Percentiles rank a stretch among this genome's conserved stretches.
These are phyloP conservation scores for Hirtodrosophila histrioides DNA, from an alignment of 2,888 invertebrate species.

Conservation along the genomic window DNA sequence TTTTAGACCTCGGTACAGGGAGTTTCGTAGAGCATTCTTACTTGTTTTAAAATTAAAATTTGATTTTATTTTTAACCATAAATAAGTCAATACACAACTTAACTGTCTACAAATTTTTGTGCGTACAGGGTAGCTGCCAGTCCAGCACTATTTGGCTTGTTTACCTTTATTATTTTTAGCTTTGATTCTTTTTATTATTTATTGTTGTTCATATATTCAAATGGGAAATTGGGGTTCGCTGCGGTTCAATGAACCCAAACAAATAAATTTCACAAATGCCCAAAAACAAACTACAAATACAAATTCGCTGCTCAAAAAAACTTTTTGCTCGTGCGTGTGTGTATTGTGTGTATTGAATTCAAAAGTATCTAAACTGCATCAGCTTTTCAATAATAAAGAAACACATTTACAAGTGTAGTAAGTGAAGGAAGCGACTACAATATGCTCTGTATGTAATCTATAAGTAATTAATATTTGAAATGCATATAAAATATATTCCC, in stretches of 20 bases:
- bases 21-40: too few relatives aligned
- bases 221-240: constrained; percentile 63
- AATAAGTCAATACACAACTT: too few relatives aligned
- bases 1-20: too few relatives aligned
- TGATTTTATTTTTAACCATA: too few relatives aligned
- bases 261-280: constrained; percentile 39
- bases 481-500: too few relatives aligned
- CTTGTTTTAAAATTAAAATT: too few relatives aligned
- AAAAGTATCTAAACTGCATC: constrained; percentile 14
- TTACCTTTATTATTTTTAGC: too few relatives aligned
- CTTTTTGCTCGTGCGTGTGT: background rate
- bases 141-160: background rate
- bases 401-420: background rate
- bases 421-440: background rate
- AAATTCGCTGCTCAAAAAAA: background rate
- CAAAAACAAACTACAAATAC: constrained; percentile 19
- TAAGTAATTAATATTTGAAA: too few relatives aligned
- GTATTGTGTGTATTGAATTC: constrained; percentile 24
- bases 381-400: constrained; percentile 2
- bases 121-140: too few relatives aligned
- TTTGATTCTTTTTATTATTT: constrained; percentile 15
- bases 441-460: constrained; percentile 1
- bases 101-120: background rate
- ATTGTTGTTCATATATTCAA: constrained; percentile 34
- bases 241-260: constrained; percentile 72